Evolutionary conservation across 2,888 invertebrate species (phyloP).

Genomic region (Rhabditoides inermis): DNA sequence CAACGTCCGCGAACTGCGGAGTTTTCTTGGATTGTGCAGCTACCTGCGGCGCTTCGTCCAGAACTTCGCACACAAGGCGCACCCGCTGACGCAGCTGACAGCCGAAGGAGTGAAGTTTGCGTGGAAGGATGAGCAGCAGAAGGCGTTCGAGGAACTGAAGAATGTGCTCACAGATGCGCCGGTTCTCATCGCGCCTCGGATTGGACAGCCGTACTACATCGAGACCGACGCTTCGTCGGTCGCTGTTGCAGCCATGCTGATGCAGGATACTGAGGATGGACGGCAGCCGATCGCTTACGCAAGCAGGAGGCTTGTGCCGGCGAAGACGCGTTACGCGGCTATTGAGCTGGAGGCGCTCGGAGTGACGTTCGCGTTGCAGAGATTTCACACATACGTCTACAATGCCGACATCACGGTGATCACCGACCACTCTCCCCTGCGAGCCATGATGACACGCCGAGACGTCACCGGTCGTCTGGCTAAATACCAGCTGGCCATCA

Average conservation of each 20-base stretch:
- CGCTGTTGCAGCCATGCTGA: conserved; percentile 14
- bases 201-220: conserved; percentile 8
- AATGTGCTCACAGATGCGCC: conserved; percentile 9
- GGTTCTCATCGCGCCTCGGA: conserved; percentile 8
- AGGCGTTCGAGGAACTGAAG: conserved; percentile 16
- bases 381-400: conserved; percentile 14
- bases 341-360: conserved; percentile 18
- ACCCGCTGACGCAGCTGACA: conserved; percentile 18
- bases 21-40: conserved; percentile 17
- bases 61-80: conserved; percentile 16
- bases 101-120: conserved; percentile 7
- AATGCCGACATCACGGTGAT: conserved; percentile 9
- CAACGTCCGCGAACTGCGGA: conserved; percentile 9
- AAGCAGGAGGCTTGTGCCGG: conserved; percentile 7
- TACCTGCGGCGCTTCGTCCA: conserved; percentile 24
- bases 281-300: conserved; percentile 14
- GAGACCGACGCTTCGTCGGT: conserved; percentile 16
- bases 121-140: conserved; percentile 9
- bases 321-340: conserved; percentile 11
- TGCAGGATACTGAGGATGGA: conserved; percentile 5
- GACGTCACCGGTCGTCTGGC: conserved; percentile 13
- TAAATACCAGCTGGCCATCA: conserved; percentile 11
- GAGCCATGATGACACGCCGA: conserved; percentile 5
- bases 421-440: conserved; percentile 15
- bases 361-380: conserved; percentile 6